phyloP scores from a whole-genome alignment of 2,888 invertebrate species.

The Lasioglossum lativentre region DNA sequence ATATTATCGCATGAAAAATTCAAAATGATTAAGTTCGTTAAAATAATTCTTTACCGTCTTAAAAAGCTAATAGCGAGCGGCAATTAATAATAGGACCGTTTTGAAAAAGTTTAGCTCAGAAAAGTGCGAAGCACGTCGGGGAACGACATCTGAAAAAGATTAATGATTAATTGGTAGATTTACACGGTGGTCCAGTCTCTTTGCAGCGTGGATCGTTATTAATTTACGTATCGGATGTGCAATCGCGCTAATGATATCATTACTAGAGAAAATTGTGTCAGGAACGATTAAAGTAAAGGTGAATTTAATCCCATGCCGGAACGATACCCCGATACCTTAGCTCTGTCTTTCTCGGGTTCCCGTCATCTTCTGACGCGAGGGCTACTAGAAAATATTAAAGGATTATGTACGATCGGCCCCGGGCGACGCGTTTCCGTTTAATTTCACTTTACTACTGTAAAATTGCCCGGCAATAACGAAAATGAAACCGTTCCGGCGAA shows the following conservation, averaged over 20 bases:
- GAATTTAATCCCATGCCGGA: neutral
- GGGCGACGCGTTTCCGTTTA: conserved; percentile 70
- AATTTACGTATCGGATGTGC: neutral
- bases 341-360: neutral
- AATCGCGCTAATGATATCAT: neutral
- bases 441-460: conserved; percentile 83
- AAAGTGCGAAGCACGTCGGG: neutral
- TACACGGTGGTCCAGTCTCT: neutral
- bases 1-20: neutral
- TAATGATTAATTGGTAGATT: neutral
- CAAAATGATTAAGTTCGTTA: neutral
- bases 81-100: neutral
- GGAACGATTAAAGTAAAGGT: neutral
- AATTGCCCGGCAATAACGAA: conserved; percentile 81
- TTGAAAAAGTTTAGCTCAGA: neutral
- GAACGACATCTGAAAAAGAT: neutral
- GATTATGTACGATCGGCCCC: conserved; percentile 51
- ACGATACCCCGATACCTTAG: neutral
- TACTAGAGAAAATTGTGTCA: neutral
- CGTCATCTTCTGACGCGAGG: conserved; percentile 4
- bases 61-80: neutral
- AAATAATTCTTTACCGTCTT: neutral
- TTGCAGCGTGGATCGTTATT: neutral
- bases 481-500: conserved; percentile 69
- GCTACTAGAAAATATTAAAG: conserved; percentile 45